phyloP scores from a whole-genome alignment of 2,888 invertebrate genomes.

The Suillia variegata region DNA sequence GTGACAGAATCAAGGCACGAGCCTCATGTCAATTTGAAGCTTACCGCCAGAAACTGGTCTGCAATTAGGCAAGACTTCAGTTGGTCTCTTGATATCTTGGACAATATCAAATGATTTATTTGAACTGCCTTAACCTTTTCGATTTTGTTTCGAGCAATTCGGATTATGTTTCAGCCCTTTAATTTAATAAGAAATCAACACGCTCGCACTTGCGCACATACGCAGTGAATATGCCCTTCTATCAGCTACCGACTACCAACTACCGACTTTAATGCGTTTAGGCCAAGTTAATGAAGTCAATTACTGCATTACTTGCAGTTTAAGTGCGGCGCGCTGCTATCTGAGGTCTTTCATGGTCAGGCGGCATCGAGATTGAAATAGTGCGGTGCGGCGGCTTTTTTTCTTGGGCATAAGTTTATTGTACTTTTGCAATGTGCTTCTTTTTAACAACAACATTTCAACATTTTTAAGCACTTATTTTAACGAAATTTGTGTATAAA shows the following conservation, averaged over 20 bases:
- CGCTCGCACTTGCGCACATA: neutral
- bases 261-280: no score
- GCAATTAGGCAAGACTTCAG: neutral
- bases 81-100: no score
- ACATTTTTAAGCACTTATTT: no score
- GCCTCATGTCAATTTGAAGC: neutral
- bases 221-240: no score
- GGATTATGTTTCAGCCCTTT: no score
- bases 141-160: no score
- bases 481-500: constrained; percentile 27
- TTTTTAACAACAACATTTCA: no score
- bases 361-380: neutral
- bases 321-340: constrained; percentile 23
- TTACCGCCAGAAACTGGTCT: neutral
- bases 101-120: no score
- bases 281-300: neutral
- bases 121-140: no score
- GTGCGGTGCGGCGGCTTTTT: neutral
- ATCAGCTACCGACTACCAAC: no score
- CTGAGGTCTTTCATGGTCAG: constrained; percentile 34
- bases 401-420: no score
- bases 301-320: constrained; percentile 47
- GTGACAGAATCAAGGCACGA: neutral
- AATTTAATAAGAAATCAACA: neutral
- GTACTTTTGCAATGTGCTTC: no score